Evolutionary conservation across 2,797 vertebrate genomes (phyloP).

Genomic region (Nyctalus aviator): DNA sequence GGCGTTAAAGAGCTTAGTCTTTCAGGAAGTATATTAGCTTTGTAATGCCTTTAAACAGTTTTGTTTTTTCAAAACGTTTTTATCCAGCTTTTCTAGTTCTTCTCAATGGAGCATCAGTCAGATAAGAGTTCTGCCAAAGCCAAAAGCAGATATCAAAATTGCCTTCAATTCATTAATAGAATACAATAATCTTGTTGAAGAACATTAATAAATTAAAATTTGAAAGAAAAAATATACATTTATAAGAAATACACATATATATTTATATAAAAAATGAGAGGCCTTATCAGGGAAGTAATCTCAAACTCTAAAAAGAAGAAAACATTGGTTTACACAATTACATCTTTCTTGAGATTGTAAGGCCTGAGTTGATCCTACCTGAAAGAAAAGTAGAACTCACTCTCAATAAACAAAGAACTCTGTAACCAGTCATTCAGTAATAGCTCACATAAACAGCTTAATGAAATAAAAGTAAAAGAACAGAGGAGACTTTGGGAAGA

Average conservation of each 20-base stretch:
- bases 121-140: background rate
- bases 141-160: background rate
- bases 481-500: background rate
- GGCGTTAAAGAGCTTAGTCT: background rate
- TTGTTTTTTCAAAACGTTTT: background rate
- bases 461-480: constrained; percentile 21
- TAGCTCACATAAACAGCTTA: background rate
- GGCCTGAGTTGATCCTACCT: background rate
- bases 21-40: background rate
- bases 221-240: background rate
- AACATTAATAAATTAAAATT: background rate
- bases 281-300: background rate
- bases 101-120: background rate
- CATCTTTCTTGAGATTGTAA: background rate
- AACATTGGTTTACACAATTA: background rate
- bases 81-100: background rate
- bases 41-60: background rate
- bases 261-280: background rate
- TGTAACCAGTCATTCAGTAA: background rate
- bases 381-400: constrained; percentile 3
- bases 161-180: constrained; percentile 1
- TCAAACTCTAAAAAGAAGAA: constrained; percentile 18
- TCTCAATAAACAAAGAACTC: background rate
- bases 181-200: background rate
- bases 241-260: background rate